A percentile compares a stretch with the other conserved stretches of the same genome.
These are phyloP conservation scores for Cisticola juncidis DNA, from an alignment of 2,113 vertebrate genomes.

Conservation along the genomic window DNA sequence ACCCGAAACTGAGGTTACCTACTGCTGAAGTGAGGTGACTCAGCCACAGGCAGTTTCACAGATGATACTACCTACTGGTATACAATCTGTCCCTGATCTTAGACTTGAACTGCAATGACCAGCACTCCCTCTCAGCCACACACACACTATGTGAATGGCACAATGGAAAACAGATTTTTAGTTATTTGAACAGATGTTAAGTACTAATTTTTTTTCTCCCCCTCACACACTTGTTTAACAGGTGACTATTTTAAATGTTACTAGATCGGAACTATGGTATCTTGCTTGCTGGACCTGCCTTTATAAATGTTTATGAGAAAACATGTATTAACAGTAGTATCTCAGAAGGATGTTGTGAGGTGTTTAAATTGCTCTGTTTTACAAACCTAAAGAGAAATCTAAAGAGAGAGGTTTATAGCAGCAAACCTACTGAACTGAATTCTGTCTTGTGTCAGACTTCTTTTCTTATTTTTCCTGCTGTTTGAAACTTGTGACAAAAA, in stretches of 20 bases:
- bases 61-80: neutral
- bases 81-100: neutral
- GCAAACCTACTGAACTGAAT: neutral
- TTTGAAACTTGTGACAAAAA: neutral
- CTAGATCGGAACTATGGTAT: neutral
- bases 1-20: neutral
- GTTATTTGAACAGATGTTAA: neutral
- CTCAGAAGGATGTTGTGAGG: neutral
- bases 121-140: neutral
- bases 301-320: neutral
- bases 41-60: neutral
- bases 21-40: neutral
- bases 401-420: neutral
- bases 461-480: neutral
- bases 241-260: neutral
- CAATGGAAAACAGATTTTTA: neutral
- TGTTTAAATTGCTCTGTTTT: neutral
- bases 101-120: neutral
- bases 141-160: neutral
- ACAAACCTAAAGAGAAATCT: neutral
- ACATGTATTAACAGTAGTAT: neutral
- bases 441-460: neutral
- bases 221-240: neutral
- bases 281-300: neutral
- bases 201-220: neutral